These are phyloP conservation scores for Scaptomyza flava DNA, from an alignment of 2,888 invertebrate genomes.

Conservation along the genomic window DNA sequence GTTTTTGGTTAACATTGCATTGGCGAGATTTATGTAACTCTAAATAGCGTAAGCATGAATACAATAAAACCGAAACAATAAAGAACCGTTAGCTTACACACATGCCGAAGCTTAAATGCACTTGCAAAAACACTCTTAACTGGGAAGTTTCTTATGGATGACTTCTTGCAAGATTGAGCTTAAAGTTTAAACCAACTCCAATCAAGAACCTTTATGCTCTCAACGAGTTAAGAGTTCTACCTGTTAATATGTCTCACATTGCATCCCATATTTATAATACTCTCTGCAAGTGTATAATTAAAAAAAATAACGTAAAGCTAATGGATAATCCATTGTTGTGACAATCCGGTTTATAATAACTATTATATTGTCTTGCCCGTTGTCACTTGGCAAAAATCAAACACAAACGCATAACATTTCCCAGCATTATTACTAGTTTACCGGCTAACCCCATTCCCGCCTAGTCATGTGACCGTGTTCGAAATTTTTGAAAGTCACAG, in stretches of 20 bases:
- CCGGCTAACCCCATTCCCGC: conserved; percentile 16
- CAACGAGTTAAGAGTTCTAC: not conserved
- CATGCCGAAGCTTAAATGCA: not conserved
- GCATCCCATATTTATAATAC: too few relatives aligned
- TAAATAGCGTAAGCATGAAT: conserved; percentile 36
- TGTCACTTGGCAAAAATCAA: conserved; percentile 52
- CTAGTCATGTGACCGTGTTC: conserved; percentile 38
- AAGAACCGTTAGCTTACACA: not conserved
- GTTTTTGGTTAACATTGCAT: conserved; percentile 70
- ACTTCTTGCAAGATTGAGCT: not conserved
- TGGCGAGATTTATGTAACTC: conserved; percentile 75
- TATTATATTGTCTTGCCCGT: conserved; percentile 34
- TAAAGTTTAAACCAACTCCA: too few relatives aligned
- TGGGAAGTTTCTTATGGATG: too few relatives aligned
- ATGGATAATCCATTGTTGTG: conserved; percentile 51
- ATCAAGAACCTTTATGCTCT: not conserved
- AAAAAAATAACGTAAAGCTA: conserved; percentile 42
- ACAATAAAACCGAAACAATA: conserved; percentile 10
- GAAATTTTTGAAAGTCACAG: conserved; percentile 55
- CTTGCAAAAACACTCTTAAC: not conserved
- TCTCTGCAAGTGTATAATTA: not conserved
- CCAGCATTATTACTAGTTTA: conserved; percentile 25
- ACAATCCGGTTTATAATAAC: conserved; percentile 58
- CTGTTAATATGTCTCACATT: not conserved
- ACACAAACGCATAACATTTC: conserved; percentile 48